phyloP scores from a whole-genome alignment of 2,888 invertebrate genomes.

The Taenaris catops region DNA sequence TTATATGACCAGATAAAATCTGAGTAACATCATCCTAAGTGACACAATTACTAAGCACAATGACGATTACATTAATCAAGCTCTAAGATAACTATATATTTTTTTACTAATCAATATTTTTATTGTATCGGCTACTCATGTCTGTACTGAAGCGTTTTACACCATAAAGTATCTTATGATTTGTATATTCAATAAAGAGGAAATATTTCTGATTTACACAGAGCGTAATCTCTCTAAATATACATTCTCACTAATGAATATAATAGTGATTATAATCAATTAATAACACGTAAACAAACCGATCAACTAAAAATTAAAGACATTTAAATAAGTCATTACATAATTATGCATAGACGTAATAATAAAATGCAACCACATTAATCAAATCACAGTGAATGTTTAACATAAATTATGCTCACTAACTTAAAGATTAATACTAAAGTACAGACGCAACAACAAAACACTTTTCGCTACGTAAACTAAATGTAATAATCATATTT shows the following conservation, averaged over 20 bases:
- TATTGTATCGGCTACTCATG: constrained; percentile 61
- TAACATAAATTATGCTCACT: constrained; percentile 66
- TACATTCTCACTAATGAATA: constrained; percentile 26
- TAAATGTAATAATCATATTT: constrained; percentile 25
- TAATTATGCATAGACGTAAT: constrained; percentile 45
- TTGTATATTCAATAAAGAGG: constrained; percentile 23
- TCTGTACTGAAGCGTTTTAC: constrained; percentile 68
- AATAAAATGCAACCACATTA: constrained; percentile 66
- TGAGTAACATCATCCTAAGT: constrained; percentile 69
- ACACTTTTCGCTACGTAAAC: constrained; percentile 16
- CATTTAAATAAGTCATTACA: constrained; percentile 23
- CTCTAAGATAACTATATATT: constrained; percentile 68
- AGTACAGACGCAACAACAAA: constrained; percentile 20
- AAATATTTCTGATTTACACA: constrained; percentile 22
- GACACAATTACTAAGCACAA: constrained; percentile 74
- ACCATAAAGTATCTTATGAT: constrained; percentile 46
- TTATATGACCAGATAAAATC: constrained; percentile 50
- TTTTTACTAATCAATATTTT: constrained; percentile 50
- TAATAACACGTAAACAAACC: constrained; percentile 20
- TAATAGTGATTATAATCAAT: constrained; percentile 26
- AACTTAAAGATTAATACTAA: constrained; percentile 70
- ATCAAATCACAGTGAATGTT: constrained; percentile 74
- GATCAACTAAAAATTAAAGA: constrained; percentile 24
- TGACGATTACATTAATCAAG: constrained; percentile 77
- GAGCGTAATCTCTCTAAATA: constrained; percentile 24